Evolutionary conservation across 2,113 vertebrate species (phyloP).

Genomic region (Falcunculus frontatus): DNA sequence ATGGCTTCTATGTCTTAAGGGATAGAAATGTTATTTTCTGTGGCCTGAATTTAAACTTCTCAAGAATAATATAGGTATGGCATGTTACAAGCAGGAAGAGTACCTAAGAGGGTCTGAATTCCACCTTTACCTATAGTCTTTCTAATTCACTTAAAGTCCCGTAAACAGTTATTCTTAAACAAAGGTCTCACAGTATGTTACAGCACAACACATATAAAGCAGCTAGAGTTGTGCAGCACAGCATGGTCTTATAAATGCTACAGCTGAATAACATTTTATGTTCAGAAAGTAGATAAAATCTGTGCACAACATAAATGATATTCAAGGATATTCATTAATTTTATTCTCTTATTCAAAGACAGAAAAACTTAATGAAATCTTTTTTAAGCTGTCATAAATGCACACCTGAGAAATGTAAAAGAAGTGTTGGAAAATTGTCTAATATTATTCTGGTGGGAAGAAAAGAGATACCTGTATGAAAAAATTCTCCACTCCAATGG

Average conservation of each 20-base stretch:
- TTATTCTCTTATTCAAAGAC: conserved; percentile 37
- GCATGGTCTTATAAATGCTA: neutral
- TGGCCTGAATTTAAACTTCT: conserved; percentile 1
- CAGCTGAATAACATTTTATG: neutral
- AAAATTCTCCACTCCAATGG: neutral
- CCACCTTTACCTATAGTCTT: neutral
- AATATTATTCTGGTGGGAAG: neutral
- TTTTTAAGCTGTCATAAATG: conserved; percentile 47
- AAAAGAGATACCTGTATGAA: neutral
- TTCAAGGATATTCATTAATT: conserved; percentile 15
- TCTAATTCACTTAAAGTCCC: neutral
- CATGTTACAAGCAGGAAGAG: neutral
- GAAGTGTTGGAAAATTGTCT: neutral
- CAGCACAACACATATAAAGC: neutral
- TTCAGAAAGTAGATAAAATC: conserved; percentile 31
- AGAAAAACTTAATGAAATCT: conserved; percentile 17
- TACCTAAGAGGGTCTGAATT: neutral
- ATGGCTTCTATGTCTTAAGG: conserved; percentile 21
- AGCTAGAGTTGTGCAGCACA: neutral
- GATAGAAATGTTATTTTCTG: neutral
- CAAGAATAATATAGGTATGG: neutral
- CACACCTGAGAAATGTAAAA: neutral
- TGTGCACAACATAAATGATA: conserved; percentile 36
- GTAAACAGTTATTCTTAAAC: conserved; percentile 7
- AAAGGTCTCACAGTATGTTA: neutral